These are phyloP conservation scores for Indicator maculatus DNA, from an alignment of 2,113 vertebrate genomes.

Conservation along the genomic window DNA sequence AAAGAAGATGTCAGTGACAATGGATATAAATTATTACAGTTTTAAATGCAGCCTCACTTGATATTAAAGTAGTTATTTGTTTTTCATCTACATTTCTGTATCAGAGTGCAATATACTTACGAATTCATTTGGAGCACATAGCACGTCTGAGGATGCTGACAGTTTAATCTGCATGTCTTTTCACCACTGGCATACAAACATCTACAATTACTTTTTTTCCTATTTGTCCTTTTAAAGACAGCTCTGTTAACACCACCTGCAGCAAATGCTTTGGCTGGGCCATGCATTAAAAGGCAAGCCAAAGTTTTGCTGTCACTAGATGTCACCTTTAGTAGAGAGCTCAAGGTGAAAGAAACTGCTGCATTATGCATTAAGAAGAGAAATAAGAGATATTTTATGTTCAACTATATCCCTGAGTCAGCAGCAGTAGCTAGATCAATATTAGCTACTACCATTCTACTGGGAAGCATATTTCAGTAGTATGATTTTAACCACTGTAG, in stretches of 20 bases:
- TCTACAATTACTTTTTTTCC: background rate
- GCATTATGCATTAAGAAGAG: constrained; percentile 36
- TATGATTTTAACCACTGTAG: constrained; percentile 25
- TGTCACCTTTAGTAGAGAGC: background rate
- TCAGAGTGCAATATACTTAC: background rate
- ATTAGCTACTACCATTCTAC: constrained; percentile 41
- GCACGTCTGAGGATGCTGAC: background rate
- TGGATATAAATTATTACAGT: background rate
- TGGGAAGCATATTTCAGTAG: background rate
- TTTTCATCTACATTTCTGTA: background rate
- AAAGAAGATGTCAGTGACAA: constrained; percentile 32
- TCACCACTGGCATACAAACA: background rate
- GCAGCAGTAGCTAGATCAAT: constrained; percentile 55
- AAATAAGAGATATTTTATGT: background rate
- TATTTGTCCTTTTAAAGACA: background rate
- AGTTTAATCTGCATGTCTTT: background rate
- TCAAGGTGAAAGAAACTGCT: constrained; percentile 41
- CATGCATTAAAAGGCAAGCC: background rate
- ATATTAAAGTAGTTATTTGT: background rate
- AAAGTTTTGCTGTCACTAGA: background rate
- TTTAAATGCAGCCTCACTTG: constrained; percentile 28
- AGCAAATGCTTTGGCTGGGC: background rate
- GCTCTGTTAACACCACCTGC: background rate
- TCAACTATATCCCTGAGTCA: constrained; percentile 28
- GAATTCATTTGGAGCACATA: background rate